A percentile compares a stretch with the other conserved stretches of the same genome.
Evolutionary conservation across 2,113 vertebrate genomes (phyloP).

Genomic region (Epinephelus cyanopodus): DNA sequence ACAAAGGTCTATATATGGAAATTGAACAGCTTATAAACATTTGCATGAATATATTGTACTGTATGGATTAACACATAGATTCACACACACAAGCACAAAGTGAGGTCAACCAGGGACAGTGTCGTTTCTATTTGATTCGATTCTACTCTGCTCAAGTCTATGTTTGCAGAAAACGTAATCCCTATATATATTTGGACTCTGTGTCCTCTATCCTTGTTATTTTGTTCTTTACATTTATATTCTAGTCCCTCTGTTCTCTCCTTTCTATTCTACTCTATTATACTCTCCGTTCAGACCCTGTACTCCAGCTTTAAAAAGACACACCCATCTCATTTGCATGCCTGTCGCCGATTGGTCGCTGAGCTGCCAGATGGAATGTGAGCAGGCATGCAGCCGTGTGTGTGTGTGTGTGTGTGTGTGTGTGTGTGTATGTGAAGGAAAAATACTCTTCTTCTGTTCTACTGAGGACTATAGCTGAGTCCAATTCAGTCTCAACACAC

Average conservation of each 20-base stretch:
- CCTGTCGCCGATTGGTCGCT: constrained; percentile 72
- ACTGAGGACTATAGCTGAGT: constrained; percentile 39
- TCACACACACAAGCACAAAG: background rate
- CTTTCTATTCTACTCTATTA: constrained; percentile 49
- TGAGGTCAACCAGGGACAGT: background rate
- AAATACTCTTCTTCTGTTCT: constrained; percentile 62
- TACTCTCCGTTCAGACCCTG: constrained; percentile 85
- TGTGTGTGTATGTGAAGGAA: constrained; percentile 31
- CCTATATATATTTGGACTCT: background rate
- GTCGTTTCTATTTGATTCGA: background rate
- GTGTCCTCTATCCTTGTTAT: background rate
- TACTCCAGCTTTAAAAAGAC: constrained; percentile 80
- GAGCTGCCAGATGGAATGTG: constrained; percentile 71
- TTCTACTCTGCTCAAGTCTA: background rate
- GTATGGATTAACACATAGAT: background rate
- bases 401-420: background rate
- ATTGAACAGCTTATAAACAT: background rate
- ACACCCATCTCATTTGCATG: constrained; percentile 78
- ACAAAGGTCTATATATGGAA: background rate
- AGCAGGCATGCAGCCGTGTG: constrained; percentile 61
- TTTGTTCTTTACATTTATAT: background rate
- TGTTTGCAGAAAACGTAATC: background rate
- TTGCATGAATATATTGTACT: too few relatives aligned
- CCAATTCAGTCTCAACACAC: constrained; percentile 30
- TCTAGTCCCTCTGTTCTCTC: background rate